Percentiles rank a stretch among this genome's conserved stretches.
Evolutionary conservation across 2,113 vertebrate species (phyloP).

Genomic region (Hippocampus guttulatus): DNA sequence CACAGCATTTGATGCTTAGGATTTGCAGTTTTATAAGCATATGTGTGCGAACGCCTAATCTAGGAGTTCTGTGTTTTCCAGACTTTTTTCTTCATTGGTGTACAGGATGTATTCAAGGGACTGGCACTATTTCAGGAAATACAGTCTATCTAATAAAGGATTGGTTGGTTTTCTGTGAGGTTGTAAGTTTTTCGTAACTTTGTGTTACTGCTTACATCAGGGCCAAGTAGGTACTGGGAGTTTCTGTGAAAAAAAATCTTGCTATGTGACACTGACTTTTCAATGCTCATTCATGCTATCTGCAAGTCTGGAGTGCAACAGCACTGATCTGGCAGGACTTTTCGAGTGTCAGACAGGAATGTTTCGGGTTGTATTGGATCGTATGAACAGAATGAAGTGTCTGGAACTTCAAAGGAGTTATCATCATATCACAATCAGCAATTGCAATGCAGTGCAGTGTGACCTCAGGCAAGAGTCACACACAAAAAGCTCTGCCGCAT

Average conservation of each 20-base stretch:
- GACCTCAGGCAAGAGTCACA: slow-evolving; percentile 47
- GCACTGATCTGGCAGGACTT: not conserved
- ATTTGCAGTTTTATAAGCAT: no score
- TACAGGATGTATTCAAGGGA: not conserved
- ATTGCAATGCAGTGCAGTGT: slow-evolving; percentile 27
- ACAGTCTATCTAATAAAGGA: not conserved
- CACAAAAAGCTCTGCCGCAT: slow-evolving; percentile 36
- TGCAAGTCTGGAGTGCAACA: not conserved
- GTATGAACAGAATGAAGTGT: not conserved
- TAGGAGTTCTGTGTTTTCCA: not conserved
- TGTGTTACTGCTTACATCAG: no score
- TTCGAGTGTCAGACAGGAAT: not conserved
- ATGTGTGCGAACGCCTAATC: no score
- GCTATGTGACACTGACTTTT: not conserved
- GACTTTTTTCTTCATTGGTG: not conserved
- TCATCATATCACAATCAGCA: slow-evolving; percentile 43
- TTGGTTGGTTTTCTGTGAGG: not conserved
- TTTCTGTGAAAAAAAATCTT: not conserved
- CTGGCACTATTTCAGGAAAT: not conserved
- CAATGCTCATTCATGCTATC: not conserved
- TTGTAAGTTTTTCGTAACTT: not conserved
- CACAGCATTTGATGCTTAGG: no score
- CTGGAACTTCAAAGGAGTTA: slow-evolving; percentile 47
- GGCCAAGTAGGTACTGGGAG: not conserved
- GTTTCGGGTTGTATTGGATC: not conserved